Evolutionary conservation across 2,797 vertebrate species (phyloP), one percentile per base, ranked within the genome.

Genomic region (Darevskia mixta): DNA sequence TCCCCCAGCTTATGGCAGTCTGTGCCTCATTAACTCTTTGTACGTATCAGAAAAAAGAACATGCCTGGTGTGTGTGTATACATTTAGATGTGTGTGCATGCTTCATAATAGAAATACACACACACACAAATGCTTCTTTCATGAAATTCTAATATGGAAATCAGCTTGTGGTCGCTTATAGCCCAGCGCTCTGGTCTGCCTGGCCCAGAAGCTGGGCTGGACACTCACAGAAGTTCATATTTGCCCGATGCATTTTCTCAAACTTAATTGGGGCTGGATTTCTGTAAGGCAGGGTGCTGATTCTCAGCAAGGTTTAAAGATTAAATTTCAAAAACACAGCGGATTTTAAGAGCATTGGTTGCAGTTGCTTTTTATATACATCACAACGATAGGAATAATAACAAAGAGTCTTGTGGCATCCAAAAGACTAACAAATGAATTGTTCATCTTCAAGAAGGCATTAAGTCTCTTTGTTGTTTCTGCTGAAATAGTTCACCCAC

Each of bases 1-100:
- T 77, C 43, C 82, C 43, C 38, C 73, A 85, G 91, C 0, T 77
- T 76, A 87, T 6, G 2, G 72, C 75, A 1, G 0, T 10, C 79
- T 89, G 71, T 77, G 83, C 78, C 88, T 89, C 83, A 89, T 89
- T 89, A 89, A 86, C 61, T 77, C 71, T 67, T 83, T 82, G 81
- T 78, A 79, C 86, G 88, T 71, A 88, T 25, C 81, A 86, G 81
- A 82, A 77, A 90, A 45, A 69, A 27, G 5, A 41, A n/a, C 27
- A 32, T 25, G 15, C 8, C 17, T 61, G 23, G 55, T 23, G 18
- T 86, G 73, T 78, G 82, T 85, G 72, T 83, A 38, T 82, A 49
- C 85, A 20, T 80, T 93, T 85, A 91, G 71, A 91, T 92, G 92
- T 91, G 90, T 83, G 81, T 67, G 92, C 10, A 9, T 11, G 35